These are phyloP conservation scores for Lasioglossum malachurum DNA, from an alignment of 2,888 invertebrate genomes.

Conservation along the genomic window DNA sequence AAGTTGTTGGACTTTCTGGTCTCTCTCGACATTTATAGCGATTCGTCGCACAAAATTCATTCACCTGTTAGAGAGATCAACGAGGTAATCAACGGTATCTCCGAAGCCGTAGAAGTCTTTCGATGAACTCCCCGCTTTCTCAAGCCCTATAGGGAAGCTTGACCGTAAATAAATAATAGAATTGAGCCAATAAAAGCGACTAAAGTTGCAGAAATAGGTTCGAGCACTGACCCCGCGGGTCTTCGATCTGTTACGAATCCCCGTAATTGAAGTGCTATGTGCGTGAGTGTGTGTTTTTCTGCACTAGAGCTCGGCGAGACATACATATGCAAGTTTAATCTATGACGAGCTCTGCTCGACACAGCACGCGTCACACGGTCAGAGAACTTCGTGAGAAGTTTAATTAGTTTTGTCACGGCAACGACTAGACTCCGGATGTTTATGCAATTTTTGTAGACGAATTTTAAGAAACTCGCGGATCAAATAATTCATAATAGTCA, in stretches of 20 bases:
- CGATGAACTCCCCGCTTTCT: conserved; percentile 27
- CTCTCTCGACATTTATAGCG: background rate
- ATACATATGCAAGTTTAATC: conserved; percentile 48
- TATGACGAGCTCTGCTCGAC: conserved; percentile 36
- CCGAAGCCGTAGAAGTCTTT: conserved; percentile 63
- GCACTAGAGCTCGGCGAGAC: background rate
- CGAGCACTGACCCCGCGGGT: conserved; percentile 74
- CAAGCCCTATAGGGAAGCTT: conserved; percentile 39
- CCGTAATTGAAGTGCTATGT: conserved; percentile 38
- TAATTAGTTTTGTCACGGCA: too few species aligned
- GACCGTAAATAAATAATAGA: conserved; percentile 74
- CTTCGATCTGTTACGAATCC: conserved; percentile 56
- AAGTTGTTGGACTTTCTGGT: background rate
- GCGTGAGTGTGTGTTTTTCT: background rate
- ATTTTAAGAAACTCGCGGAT: too few species aligned
- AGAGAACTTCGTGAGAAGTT: conserved; percentile 14
- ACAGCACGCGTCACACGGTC: conserved; percentile 20
- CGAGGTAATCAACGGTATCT: conserved; percentile 17
- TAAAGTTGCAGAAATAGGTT: conserved; percentile 70
- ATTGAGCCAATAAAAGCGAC: conserved; percentile 66
- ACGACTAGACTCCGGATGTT: too few species aligned
- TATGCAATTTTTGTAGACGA: too few species aligned
- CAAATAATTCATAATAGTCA: background rate
- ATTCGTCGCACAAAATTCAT: background rate
- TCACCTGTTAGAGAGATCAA: conserved; percentile 27